Percentiles rank a stretch among this genome's conserved stretches.
These are phyloP conservation scores for Drosophila kanapiae DNA, from an alignment of 1,140 invertebrate species.

Conservation along the genomic window DNA sequence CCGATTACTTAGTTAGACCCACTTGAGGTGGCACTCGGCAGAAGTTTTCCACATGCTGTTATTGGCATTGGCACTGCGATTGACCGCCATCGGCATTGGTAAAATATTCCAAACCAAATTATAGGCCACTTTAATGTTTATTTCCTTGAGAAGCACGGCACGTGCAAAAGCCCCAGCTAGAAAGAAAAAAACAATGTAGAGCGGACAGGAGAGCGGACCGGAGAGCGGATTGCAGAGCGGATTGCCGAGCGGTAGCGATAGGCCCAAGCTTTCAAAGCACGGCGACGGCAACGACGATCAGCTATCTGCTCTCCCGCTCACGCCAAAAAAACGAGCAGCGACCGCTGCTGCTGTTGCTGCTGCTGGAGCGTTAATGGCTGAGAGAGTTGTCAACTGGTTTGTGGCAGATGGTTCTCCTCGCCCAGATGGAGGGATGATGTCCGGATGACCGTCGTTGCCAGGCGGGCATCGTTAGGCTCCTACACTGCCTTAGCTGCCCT, in stretches of 20 bases:
- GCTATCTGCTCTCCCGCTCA: conserved; percentile 1
- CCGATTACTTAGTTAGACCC: not conserved
- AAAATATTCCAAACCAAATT: conserved; percentile 44
- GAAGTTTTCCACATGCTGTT: conserved; percentile 29
- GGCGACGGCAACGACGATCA: conserved; percentile 1
- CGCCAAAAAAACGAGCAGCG: not conserved
- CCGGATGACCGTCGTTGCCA: conserved; percentile 28
- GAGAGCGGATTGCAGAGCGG: conserved; percentile 14
- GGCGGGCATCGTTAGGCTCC: conserved; percentile 16
- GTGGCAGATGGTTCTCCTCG: conserved; percentile 15
- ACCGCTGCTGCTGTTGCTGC: conserved; percentile 2
- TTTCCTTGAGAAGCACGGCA: conserved; percentile 44
- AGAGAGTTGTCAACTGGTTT: conserved; percentile 25
- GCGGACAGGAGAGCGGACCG: conserved; percentile 24
- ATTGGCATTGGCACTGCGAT: conserved; percentile 11
- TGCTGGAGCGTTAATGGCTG: not conserved
- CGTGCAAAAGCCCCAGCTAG: conserved; percentile 42
- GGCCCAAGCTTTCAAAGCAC: conserved; percentile 55
- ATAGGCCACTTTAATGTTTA: conserved; percentile 25
- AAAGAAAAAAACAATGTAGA: conserved; percentile 21
- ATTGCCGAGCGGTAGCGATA: not conserved
- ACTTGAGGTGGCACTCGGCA: not conserved
- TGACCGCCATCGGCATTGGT: conserved; percentile 28
- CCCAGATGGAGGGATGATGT: not conserved
- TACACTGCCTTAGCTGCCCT: conserved; percentile 5